Percentiles rank a stretch among this genome's conserved stretches.
phyloP scores from a whole-genome alignment of 2,888 invertebrate species.

The Cheilosia pagana region DNA sequence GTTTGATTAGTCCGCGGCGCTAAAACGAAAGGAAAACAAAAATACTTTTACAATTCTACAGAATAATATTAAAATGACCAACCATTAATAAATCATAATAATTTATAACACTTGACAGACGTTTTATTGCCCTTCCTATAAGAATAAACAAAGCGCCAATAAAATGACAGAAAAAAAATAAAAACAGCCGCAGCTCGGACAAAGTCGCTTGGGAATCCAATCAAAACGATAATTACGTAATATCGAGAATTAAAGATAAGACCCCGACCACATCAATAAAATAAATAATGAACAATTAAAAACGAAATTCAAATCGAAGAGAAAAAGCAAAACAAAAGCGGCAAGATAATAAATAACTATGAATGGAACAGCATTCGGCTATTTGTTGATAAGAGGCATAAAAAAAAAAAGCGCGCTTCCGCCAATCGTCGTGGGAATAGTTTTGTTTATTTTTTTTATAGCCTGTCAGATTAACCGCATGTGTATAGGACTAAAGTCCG shows the following conservation, averaged over 20 bases:
- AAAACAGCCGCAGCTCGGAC: not conserved
- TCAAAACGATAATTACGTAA: conserved; percentile 55
- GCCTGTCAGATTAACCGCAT: conserved; percentile 49
- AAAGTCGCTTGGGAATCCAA: conserved; percentile 33
- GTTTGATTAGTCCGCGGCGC: conserved; percentile 6
- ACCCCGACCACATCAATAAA: conserved; percentile 41
- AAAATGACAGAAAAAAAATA: conserved; percentile 15
- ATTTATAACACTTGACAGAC: conserved; percentile 26
- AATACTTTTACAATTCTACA: conserved; percentile 7
- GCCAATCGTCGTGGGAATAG: conserved; percentile 69
- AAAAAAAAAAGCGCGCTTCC: conserved; percentile 50
- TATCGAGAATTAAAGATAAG: conserved; percentile 63
- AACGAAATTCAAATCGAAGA: conserved; percentile 11
- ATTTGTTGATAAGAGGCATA: conserved; percentile 54
- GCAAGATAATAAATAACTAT: conserved; percentile 39
- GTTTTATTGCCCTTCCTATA: conserved; percentile 25
- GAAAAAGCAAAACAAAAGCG: conserved; percentile 19
- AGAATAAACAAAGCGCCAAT: conserved; percentile 32
- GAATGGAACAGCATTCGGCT: conserved; percentile 56
- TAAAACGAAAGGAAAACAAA: conserved; percentile 11
- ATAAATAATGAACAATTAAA: conserved; percentile 59
- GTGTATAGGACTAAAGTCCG: not conserved
- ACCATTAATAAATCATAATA: conserved; percentile 48
- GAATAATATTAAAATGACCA: not conserved
- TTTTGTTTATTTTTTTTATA: conserved; percentile 41